phyloP scores from a whole-genome alignment of 2,113 vertebrate species.

The Aldabrachelys gigantea region DNA sequence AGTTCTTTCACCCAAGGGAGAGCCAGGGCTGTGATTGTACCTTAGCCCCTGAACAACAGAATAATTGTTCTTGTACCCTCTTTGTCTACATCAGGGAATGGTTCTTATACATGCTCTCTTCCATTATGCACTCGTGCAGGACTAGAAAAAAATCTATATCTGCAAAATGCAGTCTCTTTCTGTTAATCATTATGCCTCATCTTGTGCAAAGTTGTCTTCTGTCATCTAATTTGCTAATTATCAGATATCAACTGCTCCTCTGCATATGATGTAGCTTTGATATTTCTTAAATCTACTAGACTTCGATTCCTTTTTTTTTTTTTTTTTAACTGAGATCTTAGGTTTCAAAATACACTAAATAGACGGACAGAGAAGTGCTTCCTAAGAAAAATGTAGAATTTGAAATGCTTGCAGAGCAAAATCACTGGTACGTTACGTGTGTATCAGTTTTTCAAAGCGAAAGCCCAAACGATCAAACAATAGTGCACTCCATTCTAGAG shows the following conservation, averaged over 20 bases:
- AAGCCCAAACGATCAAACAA: background rate
- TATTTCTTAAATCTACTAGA: background rate
- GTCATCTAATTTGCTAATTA: background rate
- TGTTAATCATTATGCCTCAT: fast-evolving
- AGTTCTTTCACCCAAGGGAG: background rate
- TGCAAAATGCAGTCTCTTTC: background rate
- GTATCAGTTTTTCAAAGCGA: background rate
- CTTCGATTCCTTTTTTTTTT: background rate
- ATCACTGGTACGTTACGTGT: background rate
- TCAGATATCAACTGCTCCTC: background rate
- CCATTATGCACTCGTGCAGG: background rate
- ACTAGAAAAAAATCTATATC: background rate
- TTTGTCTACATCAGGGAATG: fast-evolving
- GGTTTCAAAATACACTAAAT: background rate
- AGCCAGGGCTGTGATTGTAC: background rate
- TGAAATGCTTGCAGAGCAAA: background rate
- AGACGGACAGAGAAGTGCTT: background rate
- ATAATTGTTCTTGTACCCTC: fast-evolving
- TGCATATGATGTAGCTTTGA: background rate
- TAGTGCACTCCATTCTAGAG: background rate
- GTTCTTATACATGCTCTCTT: background rate
- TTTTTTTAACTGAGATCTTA: background rate
- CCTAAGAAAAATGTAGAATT: background rate
- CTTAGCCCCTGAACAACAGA: background rate
- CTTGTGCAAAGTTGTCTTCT: background rate